Base-by-base conservation (phyloP, 2,113 vertebrate species). In the Oreochromis tanganicae region DNA sequence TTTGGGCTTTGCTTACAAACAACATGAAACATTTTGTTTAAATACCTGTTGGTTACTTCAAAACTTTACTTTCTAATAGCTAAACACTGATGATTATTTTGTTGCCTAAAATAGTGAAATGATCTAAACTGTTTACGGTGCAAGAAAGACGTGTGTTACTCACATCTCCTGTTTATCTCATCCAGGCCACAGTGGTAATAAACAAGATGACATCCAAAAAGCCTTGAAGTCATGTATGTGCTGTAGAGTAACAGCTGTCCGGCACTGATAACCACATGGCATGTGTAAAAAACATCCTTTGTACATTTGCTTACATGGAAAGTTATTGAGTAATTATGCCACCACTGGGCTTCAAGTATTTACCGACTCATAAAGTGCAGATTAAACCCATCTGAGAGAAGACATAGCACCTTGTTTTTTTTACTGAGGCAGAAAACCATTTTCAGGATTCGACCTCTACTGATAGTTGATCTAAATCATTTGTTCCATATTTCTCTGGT, bases 161-260 rank as follows among this genome's bases (percentile, higher is more conserved):
- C 61, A 48, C 19, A 36, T 91, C 46, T 87, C 85, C 84, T 92
- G 92, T 94, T 93, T 92, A 94, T 90, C 85, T 92, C 82, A 78
- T 66, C 46, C 79, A 56, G 84, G 80, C 85, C 88, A 57, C 91
- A 85, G 34, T 59, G 54, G 66, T 50, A 59, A 82, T 88, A 91
- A 92, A 91, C 84, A 91, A 84, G 55, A 86, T 3, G 81, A 54
- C 85, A 43, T 78, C 63, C 61, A 17, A 84, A 90, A 73, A 78
- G 71, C 85, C 80, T 86, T 34, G 66, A 71, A 85, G 80, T 85
- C 66, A 13, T 90, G 89, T 92, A 93, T 92, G 89, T 5, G 27
- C 81, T 79, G 57, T 81, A 75, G 17, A 57, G 54, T 24, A 92
- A 87, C 71, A 93, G 81, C 90, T 90, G 88, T 54, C 57, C 80